phyloP scores from a whole-genome alignment of 2,113 vertebrate species.

The Numenius arquata region DNA sequence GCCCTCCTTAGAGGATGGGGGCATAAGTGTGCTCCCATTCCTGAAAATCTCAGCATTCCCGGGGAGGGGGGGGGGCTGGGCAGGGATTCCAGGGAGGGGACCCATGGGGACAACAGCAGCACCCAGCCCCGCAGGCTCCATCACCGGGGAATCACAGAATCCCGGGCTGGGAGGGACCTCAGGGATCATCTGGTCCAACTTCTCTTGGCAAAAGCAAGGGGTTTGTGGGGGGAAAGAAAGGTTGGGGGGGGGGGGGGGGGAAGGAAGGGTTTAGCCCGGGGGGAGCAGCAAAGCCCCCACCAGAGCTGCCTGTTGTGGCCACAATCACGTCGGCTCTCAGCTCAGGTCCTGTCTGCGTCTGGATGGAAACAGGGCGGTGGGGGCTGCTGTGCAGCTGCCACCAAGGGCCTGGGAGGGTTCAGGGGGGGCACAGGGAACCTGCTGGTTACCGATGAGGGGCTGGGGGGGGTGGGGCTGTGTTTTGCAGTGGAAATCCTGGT shows the following conservation, averaged over 20 bases:
- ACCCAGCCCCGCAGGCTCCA: accelerated
- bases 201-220: neutral
- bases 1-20: neutral
- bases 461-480: neutral
- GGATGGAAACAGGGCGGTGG: accelerated
- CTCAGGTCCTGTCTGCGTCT: neutral
- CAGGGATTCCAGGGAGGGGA: neutral
- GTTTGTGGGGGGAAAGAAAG: too few relatives aligned
- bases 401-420: too few relatives aligned
- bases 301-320: accelerated
- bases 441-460: neutral
- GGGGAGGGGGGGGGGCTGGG: neutral
- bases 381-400: neutral
- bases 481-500: conserved; percentile 84
- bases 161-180: neutral
- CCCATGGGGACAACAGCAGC: accelerated
- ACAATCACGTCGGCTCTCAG: neutral
- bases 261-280: neutral
- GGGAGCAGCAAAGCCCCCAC: neutral
- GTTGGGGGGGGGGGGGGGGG: neutral
- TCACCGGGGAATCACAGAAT: neutral
- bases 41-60: accelerated
- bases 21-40: accelerated
- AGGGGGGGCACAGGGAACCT: neutral
- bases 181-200: neutral